Base-by-base conservation (phyloP, 2,888 invertebrate species). In the Hirtodrosophila confusa region DNA sequence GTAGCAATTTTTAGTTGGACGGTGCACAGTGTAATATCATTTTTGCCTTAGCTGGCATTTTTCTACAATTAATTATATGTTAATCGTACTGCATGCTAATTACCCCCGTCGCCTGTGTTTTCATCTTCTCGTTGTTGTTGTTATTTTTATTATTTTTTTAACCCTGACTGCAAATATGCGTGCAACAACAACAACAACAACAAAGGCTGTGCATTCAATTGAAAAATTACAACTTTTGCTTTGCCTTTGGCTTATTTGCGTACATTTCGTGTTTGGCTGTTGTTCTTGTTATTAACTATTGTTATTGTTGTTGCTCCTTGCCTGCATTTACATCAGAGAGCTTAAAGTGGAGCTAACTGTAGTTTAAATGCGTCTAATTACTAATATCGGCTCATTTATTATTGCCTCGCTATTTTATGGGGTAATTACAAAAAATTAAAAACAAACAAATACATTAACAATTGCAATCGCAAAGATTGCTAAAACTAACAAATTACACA, bases 31-130 rank as follows among this genome's bases (percentile, higher is more conserved):
- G 63, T 64, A 78, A 69, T 67, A 69, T 62, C 50, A 62, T 47
- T 48, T 78, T 63, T 58, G 56, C 65, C 39, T 65, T 63, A 56
- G 48, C 62, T 63, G 74, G 61, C 35, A 64, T 74, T 72, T 68
- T 80, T 63, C 61, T 72, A 69, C 86, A 88, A 88, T 86, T 86
- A 86, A 86, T 88, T 86, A 88, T 88, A 86, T 88, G 89, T 88
- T 86, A 86, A 86, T 86, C 89, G 88, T 80, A 74, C 49, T 79
- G 86, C 89, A 88, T 88, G 89, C 89, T 86, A 87, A 86, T 88
- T 88, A 86, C 56, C 69, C 84, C 61, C 63, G 37, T 71, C 55
- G 49, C 62, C 61, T 17, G 9, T 47, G 11, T 60, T 23, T 27
- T 58, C 41, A 9, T 37, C 24, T 49, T 31, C n/a, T 37, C 31